phyloP scores from a whole-genome alignment of 2,888 invertebrate genomes.

The Drosophila bunnanda region DNA sequence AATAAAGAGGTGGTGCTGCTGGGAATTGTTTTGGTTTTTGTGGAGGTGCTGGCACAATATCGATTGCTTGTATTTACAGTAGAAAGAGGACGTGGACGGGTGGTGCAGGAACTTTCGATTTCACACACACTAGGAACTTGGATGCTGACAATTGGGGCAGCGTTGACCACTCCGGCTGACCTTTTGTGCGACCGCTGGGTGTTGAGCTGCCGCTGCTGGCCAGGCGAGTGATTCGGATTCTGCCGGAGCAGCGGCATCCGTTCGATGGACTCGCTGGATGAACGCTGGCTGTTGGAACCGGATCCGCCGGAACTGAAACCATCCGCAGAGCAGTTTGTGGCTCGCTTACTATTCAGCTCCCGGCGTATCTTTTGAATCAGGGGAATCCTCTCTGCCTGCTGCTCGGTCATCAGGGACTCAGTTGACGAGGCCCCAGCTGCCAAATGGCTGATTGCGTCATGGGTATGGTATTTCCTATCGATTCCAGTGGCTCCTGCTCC shows the following conservation, averaged over 20 bases:
- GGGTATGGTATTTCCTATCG: conserved; percentile 81
- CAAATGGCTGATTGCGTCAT: conserved; percentile 81
- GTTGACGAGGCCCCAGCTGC: conserved; percentile 64
- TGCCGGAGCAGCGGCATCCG: conserved; percentile 70
- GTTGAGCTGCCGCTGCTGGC: conserved; percentile 79
- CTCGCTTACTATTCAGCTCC: conserved; percentile 77
- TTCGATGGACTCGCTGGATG: conserved; percentile 81
- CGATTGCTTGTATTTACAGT: conserved; percentile 77
- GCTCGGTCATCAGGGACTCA: conserved; percentile 67
- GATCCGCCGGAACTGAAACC: conserved; percentile 75
- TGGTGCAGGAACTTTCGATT: conserved; percentile 80
- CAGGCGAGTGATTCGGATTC: conserved; percentile 54
- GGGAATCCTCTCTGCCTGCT: conserved; percentile 66
- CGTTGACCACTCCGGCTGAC: conserved; percentile 67
- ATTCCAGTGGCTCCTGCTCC: conserved; percentile 46
- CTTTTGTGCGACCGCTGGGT: conserved; percentile 79
- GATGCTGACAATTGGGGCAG: conserved; percentile 62
- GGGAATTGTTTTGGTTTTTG: conserved; percentile 29
- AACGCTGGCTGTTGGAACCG: conserved; percentile 78
- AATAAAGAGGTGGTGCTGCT: conserved; percentile 27
- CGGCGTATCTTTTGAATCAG: conserved; percentile 81
- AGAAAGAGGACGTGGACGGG: conserved; percentile 44
- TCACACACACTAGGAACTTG: conserved; percentile 79
- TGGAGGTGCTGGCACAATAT: conserved; percentile 70
- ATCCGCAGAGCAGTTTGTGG: conserved; percentile 73